phyloP scores from a whole-genome alignment of 64 coral and sea anemone species.

The Trachythela sp. region DNA sequence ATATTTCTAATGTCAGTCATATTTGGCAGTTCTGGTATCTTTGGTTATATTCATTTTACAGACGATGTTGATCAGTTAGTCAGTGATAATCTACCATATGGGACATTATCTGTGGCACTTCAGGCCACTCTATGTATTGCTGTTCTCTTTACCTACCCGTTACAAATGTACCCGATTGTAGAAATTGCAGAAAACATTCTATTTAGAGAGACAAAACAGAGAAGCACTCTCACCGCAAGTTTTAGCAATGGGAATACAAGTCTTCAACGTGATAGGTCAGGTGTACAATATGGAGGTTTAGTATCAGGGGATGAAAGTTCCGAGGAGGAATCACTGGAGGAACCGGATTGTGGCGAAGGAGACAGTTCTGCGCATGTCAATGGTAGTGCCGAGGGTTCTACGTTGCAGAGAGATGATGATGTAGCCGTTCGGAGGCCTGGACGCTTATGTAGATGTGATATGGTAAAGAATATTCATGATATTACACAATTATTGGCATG shows the following conservation, averaged over 20 bases:
- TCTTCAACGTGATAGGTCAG: neutral
- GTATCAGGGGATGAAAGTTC: neutral
- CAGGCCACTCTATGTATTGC: constrained; percentile 68
- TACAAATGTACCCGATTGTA: constrained; percentile 85
- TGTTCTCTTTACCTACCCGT: constrained; percentile 78
- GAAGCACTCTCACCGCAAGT: neutral
- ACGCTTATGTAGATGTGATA: neutral
- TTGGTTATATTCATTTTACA: constrained; percentile 80
- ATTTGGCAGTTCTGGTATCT: constrained; percentile 80
- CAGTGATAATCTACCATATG: constrained; percentile 55
- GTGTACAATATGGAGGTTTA: neutral
- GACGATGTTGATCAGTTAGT: constrained; percentile 75
- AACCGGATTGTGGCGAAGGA: neutral
- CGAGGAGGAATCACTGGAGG: neutral
- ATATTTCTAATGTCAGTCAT: constrained; percentile 64
- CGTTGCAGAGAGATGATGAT: neutral
- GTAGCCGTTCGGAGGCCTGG: neutral
- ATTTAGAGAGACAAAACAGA: constrained; percentile 43
- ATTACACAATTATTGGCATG: neutral
- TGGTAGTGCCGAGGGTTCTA: neutral
- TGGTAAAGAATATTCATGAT: too few species aligned
- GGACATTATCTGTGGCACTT: constrained; percentile 45
- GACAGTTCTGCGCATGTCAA: neutral
- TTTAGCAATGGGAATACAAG: neutral
- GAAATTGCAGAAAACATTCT: constrained; percentile 67